These are phyloP conservation scores for Nymphalis polychloros DNA, from an alignment of 2,888 invertebrate genomes.

Conservation along the genomic window DNA sequence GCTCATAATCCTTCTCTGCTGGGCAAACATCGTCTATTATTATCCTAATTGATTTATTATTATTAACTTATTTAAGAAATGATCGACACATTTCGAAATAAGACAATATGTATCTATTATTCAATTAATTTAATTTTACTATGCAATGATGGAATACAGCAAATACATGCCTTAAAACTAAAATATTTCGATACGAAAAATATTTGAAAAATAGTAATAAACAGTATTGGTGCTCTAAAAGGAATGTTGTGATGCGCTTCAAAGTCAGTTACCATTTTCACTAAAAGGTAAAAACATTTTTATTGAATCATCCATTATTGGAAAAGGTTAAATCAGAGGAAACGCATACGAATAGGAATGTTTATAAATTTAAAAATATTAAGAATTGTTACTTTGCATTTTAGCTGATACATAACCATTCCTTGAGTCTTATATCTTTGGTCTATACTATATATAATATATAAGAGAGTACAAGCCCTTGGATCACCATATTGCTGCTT, in stretches of 20 bases:
- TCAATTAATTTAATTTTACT: too few species aligned
- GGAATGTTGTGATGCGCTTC: not conserved
- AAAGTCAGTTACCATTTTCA: not conserved
- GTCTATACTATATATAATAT: too few species aligned
- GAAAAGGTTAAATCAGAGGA: conserved; percentile 14
- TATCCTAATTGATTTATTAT: too few species aligned
- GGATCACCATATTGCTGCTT: too few species aligned
- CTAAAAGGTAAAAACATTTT: conserved; percentile 18
- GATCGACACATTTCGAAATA: too few species aligned
- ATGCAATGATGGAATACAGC: not conserved
- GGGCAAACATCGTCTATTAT: too few species aligned
- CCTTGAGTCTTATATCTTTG: too few species aligned
- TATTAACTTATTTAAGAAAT: too few species aligned
- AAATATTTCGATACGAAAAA: conserved; percentile 5
- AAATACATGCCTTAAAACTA: not conserved
- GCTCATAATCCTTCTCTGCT: too few species aligned
- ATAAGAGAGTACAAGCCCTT: too few species aligned
- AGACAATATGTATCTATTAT: too few species aligned
- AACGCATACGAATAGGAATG: conserved; percentile 5
- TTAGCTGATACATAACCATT: not conserved
- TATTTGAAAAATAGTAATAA: conserved; percentile 3
- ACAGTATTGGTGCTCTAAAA: conserved; percentile 1
- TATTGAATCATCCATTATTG: conserved; percentile 20
- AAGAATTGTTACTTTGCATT: conserved; percentile 13
- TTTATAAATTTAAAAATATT: conserved; percentile 21